Evolutionary conservation across 2,888 invertebrate genomes (phyloP), one percentile per base, ranked within the genome.

Genomic region (Bembecia ichneumoniformis): DNA sequence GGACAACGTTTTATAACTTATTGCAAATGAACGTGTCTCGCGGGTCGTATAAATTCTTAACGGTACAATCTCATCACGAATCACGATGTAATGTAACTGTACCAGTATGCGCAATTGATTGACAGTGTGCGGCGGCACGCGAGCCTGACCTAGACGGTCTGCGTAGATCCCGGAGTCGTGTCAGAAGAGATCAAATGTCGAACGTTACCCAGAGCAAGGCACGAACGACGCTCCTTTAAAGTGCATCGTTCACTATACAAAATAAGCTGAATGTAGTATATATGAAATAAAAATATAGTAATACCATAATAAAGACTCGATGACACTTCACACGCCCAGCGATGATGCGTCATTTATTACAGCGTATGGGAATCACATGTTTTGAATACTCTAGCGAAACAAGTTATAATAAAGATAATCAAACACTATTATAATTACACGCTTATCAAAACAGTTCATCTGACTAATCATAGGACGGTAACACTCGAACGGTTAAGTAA

Each of bases 151-250:
- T 69, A 78, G 68, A 74, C 66, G 64, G 66, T 56, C 57, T 59
- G 55, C 60, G 59, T 57, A 57, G 60, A 69, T 64, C 66, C 28
- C 66, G 63, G 61, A 64, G 63, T 62, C 61, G 60, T 62, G 68
- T 67, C 72, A 73, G 63, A 53, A 53, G 70, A 15, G 77, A 77
- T 82, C 80, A 80, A 78, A 81, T 75, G 75, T 75, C 75, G 62
- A 68, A 34, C 14, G 63, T 63, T 68, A 69, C 66, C 67, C 60
- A 63, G 59, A 64, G 60, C 59, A 62, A 65, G 66, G 64, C 76
- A 78, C 77, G 77, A 76, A 60, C 65, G 59, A 59, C 67, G 61
- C 63, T 69, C 74, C 74, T 74, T 78, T 73, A 71, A 58, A 63
- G 65, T 59, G 50, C 57, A 49, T 51, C 51, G 51, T 51, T 44